These are phyloP conservation scores for Amniataba percoides DNA, from an alignment of 2,797 vertebrate species.

Conservation along the genomic window DNA sequence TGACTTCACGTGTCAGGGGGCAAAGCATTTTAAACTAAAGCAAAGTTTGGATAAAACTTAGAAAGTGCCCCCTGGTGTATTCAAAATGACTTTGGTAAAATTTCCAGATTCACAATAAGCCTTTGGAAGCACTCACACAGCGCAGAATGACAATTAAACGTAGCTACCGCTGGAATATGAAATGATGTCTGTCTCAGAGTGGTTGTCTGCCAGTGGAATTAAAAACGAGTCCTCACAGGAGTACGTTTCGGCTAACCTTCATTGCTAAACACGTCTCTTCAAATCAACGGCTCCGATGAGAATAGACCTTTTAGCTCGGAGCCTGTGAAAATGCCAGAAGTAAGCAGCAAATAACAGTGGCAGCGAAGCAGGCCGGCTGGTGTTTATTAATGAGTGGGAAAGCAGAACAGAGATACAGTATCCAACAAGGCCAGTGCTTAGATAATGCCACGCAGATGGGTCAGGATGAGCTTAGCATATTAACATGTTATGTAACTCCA, in stretches of 20 bases:
- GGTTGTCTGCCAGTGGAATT: slow-evolving; percentile 27
- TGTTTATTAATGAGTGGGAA: slow-evolving; percentile 66
- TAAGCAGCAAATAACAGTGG: slow-evolving; percentile 44
- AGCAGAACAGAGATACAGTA: slow-evolving; percentile 48
- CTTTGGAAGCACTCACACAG: slow-evolving; percentile 11
- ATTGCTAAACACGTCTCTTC: slow-evolving; percentile 36
- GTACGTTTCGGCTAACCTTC: slow-evolving; percentile 19
- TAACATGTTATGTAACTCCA: slow-evolving; percentile 67
- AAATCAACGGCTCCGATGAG: slow-evolving; percentile 25
- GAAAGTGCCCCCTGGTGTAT: slow-evolving; percentile 25
- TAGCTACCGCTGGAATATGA: slow-evolving; percentile 2
- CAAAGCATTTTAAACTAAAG: slow-evolving; percentile 5
- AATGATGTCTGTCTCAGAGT: slow-evolving; percentile 4
- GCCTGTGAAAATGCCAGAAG: slow-evolving; percentile 50
- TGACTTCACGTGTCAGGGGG: slow-evolving; percentile 1
- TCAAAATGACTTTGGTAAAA: slow-evolving; percentile 2
- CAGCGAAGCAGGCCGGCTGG: slow-evolving; percentile 27
- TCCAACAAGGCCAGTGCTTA: slow-evolving; percentile 62
- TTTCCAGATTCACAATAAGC: slow-evolving; percentile 11
- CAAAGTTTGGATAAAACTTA: slow-evolving; percentile 2
- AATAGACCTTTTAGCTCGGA: slow-evolving; percentile 37
- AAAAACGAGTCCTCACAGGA: slow-evolving; percentile 19
- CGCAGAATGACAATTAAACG: slow-evolving; percentile 7
- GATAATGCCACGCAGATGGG: slow-evolving; percentile 70
- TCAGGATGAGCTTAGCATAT: slow-evolving; percentile 76